Percentiles rank a stretch among this genome's conserved stretches.
Conservation (phyloP, 2,113 vertebrate species). For the Montifringilla adamsi region DNA sequence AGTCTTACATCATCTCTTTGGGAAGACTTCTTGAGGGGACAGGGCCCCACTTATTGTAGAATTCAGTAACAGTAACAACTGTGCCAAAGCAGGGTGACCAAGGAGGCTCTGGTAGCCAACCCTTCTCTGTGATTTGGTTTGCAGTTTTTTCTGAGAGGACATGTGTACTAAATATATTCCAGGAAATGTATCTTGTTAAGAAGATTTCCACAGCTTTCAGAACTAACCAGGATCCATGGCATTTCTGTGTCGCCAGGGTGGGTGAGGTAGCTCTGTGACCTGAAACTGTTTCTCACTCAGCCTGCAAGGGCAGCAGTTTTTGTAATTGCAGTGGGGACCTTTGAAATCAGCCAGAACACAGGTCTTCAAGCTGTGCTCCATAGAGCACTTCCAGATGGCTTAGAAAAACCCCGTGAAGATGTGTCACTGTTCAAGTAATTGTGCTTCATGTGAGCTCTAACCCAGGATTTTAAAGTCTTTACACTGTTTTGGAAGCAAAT, state of each 20-base stretch:
- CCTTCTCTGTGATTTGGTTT: background rate
- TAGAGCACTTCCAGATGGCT: constrained; percentile 34
- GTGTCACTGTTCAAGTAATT: background rate
- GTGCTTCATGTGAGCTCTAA: background rate
- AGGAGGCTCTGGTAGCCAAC: background rate
- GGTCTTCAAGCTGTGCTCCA: background rate
- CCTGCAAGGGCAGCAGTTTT: background rate
- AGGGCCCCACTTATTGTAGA: background rate
- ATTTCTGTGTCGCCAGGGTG: background rate
- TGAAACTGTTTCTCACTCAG: constrained; percentile 10
- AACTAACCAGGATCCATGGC: background rate
- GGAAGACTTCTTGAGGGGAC: background rate
- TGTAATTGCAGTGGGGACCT: background rate
- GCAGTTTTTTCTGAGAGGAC: background rate
- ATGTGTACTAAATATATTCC: background rate
- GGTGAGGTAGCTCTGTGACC: constrained; percentile 11
- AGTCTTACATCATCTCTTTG: background rate
- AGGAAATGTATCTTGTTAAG: background rate
- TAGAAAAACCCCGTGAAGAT: background rate
- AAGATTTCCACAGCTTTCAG: background rate
- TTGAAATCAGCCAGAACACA: background rate
- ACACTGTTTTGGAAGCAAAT: background rate
- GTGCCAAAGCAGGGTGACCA: background rate
- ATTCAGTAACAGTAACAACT: background rate
- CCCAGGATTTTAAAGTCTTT: background rate